Evolutionary conservation across 1,140 invertebrate species (phyloP), one percentile per base, ranked within the genome.

Genomic region (Papilio polyxenes): DNA sequence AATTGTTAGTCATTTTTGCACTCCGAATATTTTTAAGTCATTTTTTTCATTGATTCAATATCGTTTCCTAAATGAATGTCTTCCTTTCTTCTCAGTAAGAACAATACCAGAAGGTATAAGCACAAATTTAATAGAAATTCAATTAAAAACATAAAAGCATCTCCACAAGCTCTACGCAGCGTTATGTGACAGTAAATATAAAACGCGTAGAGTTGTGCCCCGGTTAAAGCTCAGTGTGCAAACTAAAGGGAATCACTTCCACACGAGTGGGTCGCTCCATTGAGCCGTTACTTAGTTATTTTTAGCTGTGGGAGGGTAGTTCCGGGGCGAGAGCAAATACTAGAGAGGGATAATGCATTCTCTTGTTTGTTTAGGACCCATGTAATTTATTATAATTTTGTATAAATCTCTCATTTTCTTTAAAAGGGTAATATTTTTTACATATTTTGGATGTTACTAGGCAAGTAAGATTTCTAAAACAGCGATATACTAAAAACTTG

Each of bases 221-320:
- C 75, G 83, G 78, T 82, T 81, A 81, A 82, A 84, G 79, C 79
- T 62, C 75, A 78, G 80, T 78, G 81, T 62, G 82, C 81, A 82
- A 17, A 53, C 62, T 82, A 81, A 53, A 77, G 75, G 48, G 75
- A 77, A 53, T 77, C 48, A 53, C 20, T 31, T 53, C 48, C 75
- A 53, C 20, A 15, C 48, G 49, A 77, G 75, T 51, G 75, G 23
- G 20, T 23, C 2, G 49, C n/a, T 77, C 20, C 23, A 53, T 31
- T 77, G 75, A 77, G 75, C 48, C 79, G 51, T 81, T 62, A 83
- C 65, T 62, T 75, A 49, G 77, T 81, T 83, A 83, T 81, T 83
- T 79, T 77, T 77, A 77, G 75, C 51, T 20, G 75, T 77, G 49
- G 75, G 48, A 77, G 75, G 75, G 49, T 49, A 53, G 44, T 77